Evolutionary conservation across 2,888 invertebrate species (phyloP), one percentile per base, ranked within the genome.

Genomic region (Sesamia inferens): DNA sequence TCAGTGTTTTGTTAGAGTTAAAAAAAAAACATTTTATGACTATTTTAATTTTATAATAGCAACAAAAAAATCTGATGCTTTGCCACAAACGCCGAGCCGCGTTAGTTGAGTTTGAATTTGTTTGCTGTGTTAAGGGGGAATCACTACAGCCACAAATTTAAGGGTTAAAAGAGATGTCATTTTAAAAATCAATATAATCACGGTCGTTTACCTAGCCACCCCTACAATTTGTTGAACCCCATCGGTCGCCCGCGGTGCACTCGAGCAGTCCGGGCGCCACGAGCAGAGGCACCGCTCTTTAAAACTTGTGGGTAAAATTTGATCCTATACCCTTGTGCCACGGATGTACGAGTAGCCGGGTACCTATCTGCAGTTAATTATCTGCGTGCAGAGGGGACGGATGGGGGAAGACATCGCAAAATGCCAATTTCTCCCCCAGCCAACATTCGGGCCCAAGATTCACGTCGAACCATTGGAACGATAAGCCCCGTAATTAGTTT

Each of bases 341-440:
- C 67, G 91, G 89, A 90, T 88, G 92, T 92, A 90, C 92, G 92
- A 77, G 78, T 77, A 58, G 71, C 91, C 89, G 92, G 88, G 92
- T 92, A 93, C 93, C 92, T 95, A 95, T 94, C 95, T 95, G 93
- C 93, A 95, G 95, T 96, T 96, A 95, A 95, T 95, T 96, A 95
- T 95, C 95, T 94, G 87, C 86, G 90, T 90, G 91, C 84, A 84
- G 90, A 93, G 95, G 94, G 92, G 91, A 89, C 89, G 88, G 84
- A 87, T 88, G 89, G 92, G 92, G 93, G 92, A 92, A 93, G 92
- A 92, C 90, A 88, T 89, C 91, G 91, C 92, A 90, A 93, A 90
- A 91, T 91, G 91, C 91, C 94, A 91, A 93, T 92, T 91, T 90
- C 93, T 92, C 93, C 94, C 93, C 91, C 83, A 79, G 87, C 85